Percentiles rank a stretch among this genome's conserved stretches.
These are phyloP conservation scores for Parochlus steinenii DNA, from an alignment of 2,888 invertebrate genomes.

Conservation along the genomic window DNA sequence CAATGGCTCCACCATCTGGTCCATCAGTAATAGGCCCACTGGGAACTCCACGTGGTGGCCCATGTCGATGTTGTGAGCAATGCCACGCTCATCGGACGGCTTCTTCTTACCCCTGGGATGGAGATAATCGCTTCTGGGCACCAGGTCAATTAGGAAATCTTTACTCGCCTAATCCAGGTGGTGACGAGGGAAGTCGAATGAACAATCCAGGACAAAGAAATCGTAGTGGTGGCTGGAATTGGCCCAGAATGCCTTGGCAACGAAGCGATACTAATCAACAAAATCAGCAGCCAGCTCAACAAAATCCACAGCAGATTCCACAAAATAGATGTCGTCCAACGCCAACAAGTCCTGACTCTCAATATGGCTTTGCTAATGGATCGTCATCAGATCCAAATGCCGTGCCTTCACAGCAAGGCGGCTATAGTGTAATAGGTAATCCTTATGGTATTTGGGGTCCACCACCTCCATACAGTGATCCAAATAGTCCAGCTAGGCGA, in stretches of 20 bases:
- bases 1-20: slow-evolving; percentile 24
- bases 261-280: slow-evolving; percentile 33
- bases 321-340: slow-evolving; percentile 35
- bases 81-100: slow-evolving; percentile 40
- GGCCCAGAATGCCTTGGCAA: slow-evolving; percentile 58
- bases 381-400: slow-evolving; percentile 19
- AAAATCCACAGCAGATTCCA: slow-evolving; percentile 17
- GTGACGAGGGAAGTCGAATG: slow-evolving; percentile 23
- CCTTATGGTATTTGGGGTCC: slow-evolving; percentile 64
- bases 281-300: slow-evolving; percentile 19
- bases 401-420: slow-evolving; percentile 21
- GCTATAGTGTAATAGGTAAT: slow-evolving; percentile 41
- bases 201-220: slow-evolving; percentile 19
- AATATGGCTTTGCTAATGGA: slow-evolving; percentile 53
- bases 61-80: slow-evolving; percentile 55
- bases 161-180: slow-evolving; percentile 70
- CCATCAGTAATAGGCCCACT: slow-evolving; percentile 30
- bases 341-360: slow-evolving; percentile 59
- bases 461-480: slow-evolving; percentile 75
- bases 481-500: slow-evolving; percentile 49
- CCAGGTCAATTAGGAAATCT: slow-evolving; percentile 58
- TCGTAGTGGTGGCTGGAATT: slow-evolving; percentile 37
- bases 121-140: slow-evolving; percentile 35
- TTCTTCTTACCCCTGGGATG: slow-evolving; percentile 42
- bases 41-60: slow-evolving; percentile 25